phyloP scores from a whole-genome alignment of 92 coral and sea anemone genomes.

The Zoanthus sansibaricus region DNA sequence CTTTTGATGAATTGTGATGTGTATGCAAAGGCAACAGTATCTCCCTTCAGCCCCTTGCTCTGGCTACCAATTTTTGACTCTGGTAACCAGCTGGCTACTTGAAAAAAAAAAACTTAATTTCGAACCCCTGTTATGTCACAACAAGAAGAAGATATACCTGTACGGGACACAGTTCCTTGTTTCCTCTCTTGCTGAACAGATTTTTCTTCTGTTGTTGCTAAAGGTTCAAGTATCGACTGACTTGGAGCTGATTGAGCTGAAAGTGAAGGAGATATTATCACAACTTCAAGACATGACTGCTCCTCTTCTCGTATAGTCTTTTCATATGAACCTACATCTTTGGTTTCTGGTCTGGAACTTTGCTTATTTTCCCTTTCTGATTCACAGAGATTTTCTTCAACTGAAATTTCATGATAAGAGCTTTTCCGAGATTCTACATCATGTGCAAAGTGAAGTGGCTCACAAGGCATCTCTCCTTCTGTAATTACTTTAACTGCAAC shows the following conservation, averaged over 20 bases:
- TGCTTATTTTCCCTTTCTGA: neutral
- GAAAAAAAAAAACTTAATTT: too few species aligned
- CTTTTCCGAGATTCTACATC: neutral
- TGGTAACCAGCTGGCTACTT: too few species aligned
- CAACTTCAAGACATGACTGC: conserved; percentile 13
- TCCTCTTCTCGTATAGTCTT: neutral
- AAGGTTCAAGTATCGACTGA: conserved; percentile 58
- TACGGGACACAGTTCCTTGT: neutral
- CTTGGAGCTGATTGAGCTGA: conserved; percentile 27
- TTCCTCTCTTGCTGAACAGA: neutral
- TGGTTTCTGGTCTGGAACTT: neutral
- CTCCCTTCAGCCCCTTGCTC: too few species aligned
- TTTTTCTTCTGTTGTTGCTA: conserved; percentile 14
- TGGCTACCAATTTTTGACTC: too few species aligned
- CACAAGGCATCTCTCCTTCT: conserved; percentile 27
- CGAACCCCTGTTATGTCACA: too few species aligned
- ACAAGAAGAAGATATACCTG: conserved; percentile 9
- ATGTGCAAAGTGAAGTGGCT: conserved; percentile 21
- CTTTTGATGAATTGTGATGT: too few species aligned
- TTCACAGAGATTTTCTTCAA: neutral
- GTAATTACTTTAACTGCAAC: neutral
- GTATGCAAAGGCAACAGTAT: too few species aligned
- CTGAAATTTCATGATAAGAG: neutral
- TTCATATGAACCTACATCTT: neutral
- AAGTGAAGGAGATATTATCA: conserved; percentile 33